A percentile compares a stretch with the other conserved stretches of the same genome.
phyloP scores from a whole-genome alignment of 2,797 vertebrate genomes.

The Oreortyx pictus region DNA sequence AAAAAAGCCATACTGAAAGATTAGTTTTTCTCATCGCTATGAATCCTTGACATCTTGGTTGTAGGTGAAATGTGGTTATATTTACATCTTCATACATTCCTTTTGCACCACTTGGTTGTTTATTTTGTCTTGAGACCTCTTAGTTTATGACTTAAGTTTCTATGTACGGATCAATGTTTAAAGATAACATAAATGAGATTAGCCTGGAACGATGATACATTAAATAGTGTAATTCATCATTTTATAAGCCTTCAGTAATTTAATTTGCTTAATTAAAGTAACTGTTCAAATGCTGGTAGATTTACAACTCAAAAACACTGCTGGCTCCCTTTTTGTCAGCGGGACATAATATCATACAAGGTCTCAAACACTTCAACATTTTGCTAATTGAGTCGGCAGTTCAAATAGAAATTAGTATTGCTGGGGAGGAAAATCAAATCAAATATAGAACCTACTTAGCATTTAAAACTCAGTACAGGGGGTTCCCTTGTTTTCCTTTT shows the following conservation, averaged over 20 bases:
- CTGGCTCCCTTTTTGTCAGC: slow-evolving; percentile 34
- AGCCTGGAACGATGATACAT: neutral
- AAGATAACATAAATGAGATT: slow-evolving; percentile 17
- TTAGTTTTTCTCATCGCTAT: neutral
- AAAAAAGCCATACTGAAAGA: neutral
- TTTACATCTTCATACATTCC: neutral
- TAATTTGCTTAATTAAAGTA: slow-evolving; percentile 66
- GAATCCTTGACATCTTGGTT: neutral
- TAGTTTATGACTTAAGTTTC: neutral
- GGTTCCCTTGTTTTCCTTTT: slow-evolving; percentile 35
- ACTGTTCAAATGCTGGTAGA: slow-evolving; percentile 37
- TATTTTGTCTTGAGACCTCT: neutral
- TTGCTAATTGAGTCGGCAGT: slow-evolving; percentile 52
- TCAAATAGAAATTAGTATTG: slow-evolving; percentile 39
- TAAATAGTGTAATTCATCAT: slow-evolving; percentile 9
- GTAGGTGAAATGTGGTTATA: neutral
- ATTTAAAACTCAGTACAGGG: slow-evolving; percentile 25
- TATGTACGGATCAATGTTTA: neutral
- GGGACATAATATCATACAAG: slow-evolving; percentile 27
- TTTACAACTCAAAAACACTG: slow-evolving; percentile 22
- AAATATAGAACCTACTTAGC: slow-evolving; percentile 24
- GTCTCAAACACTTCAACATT: slow-evolving; percentile 45
- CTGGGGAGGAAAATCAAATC: slow-evolving; percentile 58
- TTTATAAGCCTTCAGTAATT: slow-evolving; percentile 40
- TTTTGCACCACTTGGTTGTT: neutral